Conservation (phyloP, 2,888 invertebrate species). For the Podabrus alpinus region DNA sequence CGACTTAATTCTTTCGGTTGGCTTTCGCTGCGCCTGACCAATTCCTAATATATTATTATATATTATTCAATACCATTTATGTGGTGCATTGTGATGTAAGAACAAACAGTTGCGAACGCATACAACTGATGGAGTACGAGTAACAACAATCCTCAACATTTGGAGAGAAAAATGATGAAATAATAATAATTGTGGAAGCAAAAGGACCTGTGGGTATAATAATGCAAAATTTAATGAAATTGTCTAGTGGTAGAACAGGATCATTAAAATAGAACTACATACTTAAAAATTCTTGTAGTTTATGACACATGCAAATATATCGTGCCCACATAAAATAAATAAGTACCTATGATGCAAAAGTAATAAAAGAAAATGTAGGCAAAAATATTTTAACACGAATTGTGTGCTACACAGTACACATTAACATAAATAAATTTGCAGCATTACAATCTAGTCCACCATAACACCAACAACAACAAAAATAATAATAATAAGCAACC, state of each 20-base stretch:
- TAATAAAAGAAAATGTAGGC: conserved; percentile 7
- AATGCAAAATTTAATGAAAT: background rate
- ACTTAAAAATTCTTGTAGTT: conserved; percentile 12
- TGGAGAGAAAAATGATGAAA: background rate
- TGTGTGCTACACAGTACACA: background rate
- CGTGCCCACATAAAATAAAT: conserved; percentile 12
- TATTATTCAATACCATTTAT: too few relatives aligned
- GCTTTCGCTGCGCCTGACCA: too few relatives aligned
- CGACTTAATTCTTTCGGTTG: too few relatives aligned
- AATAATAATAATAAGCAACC: background rate
- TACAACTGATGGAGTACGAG: too few relatives aligned
- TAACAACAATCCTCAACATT: background rate
- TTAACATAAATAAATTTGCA: conserved; percentile 15
- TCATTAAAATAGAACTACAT: conserved; percentile 3
- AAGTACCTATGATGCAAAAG: conserved; percentile 10
- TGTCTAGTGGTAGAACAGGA: conserved; percentile 9
- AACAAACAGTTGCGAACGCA: too few relatives aligned
- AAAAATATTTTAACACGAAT: conserved; percentile 11
- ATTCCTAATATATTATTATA: too few relatives aligned
- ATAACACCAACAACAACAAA: background rate
- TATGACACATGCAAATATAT: conserved; percentile 20
- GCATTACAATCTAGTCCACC: background rate
- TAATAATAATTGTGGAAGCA: background rate
- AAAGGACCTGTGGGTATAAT: background rate
- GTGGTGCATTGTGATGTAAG: too few relatives aligned